Evolutionary conservation across 1,140 invertebrate genomes (phyloP), one percentile per base, ranked within the genome.

Genomic region (Leptinotarsa texana): DNA sequence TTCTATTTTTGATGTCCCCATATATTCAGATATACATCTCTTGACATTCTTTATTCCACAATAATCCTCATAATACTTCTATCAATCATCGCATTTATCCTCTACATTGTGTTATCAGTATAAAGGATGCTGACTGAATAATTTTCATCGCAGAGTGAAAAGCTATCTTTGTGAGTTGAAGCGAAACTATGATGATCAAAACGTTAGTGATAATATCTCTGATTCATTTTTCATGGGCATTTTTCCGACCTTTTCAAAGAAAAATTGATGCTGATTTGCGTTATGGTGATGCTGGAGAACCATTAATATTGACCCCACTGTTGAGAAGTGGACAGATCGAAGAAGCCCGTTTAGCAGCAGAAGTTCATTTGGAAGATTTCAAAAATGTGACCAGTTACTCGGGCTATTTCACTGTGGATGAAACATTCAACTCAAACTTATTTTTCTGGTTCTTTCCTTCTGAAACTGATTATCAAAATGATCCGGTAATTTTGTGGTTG

Each of bases 401-500:
- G 47, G 93, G 92, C 42, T 93, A 89, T 80, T 87, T 94, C 21
- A 94, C 92, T 2, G 90, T 93, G 3, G 88, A 94, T 80, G 86
- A 89, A 82, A 81, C 83, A 2, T 89, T 86, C 76, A 87, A 90
- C 78, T 91, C 90, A 3, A 92, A 93, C 84, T 83, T 92, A 74
- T 94, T 92, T 83, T 93, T 94, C 84, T 94, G 93, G 93, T 93
- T 91, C 83, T 93, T 94, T 80, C 91, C 92, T 17, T 87, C 91
- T 2, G 85, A 88, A 77, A 84, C 79, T 8, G 80, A 85, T 61
- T 80, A 80, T 63, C 82, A 83, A 65, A 82, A 82, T n/a, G 88
- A 88, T 13, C 93, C 93, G 13, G 87, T 94, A 3, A 74, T 93
- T 3, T 80, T 94, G 15, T 94, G 93, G 93, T 86, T 94, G 11